phyloP scores from a whole-genome alignment of 2,113 vertebrate species.

The Campylomormyrus numenius region DNA sequence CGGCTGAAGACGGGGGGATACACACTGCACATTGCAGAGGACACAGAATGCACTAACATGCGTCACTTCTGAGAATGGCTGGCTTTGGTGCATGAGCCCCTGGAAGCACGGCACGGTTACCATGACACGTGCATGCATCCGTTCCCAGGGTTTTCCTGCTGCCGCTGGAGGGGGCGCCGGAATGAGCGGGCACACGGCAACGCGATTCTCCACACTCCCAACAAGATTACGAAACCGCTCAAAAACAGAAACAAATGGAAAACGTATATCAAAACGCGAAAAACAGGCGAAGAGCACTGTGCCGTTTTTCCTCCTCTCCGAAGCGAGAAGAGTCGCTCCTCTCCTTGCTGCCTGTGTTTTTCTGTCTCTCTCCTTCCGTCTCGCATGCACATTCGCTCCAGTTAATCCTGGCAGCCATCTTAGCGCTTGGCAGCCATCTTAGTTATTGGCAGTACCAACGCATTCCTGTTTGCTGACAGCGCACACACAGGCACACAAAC shows the following conservation, averaged over 20 bases:
- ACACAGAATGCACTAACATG: background rate
- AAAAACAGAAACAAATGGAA: constrained; percentile 1
- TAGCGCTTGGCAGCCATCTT: constrained; percentile 95
- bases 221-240: background rate
- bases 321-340: constrained; percentile 21
- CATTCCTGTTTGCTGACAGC: constrained; percentile 66
- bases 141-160: background rate
- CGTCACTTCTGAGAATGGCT: background rate
- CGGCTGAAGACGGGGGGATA: background rate
- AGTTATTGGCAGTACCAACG: constrained; percentile 70
- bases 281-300: background rate
- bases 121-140: background rate
- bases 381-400: constrained; percentile 50
- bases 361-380: constrained; percentile 35
- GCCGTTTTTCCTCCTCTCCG: background rate
- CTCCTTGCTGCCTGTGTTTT: constrained; percentile 30
- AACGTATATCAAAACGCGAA: background rate
- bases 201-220: background rate
- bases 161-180: background rate
- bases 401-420: constrained; percentile 87
- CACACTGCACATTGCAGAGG: background rate
- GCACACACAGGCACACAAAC: constrained; percentile 17
- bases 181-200: background rate
- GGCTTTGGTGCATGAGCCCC: background rate
- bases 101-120: background rate